Evolutionary conservation across 2,113 vertebrate species (phyloP), one percentile per base, ranked within the genome.

Genomic region (Oryzias melastigma): DNA sequence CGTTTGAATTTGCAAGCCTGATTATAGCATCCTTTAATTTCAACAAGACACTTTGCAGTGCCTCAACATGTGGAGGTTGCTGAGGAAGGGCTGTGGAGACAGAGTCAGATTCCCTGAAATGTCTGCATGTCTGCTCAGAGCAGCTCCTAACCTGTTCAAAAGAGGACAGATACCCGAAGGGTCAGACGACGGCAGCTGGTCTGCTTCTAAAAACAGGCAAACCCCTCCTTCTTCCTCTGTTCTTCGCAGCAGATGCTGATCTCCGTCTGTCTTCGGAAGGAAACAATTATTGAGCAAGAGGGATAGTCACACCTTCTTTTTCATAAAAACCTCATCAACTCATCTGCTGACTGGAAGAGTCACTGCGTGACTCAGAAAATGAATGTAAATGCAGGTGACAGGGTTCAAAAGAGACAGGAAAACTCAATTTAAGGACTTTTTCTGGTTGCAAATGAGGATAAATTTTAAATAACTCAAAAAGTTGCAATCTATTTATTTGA

Each of bases 251-350:
- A 90, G 80, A 89, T 85, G 87, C 77, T 85, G 72, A 80, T 65
- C 72, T 73, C 59, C 77, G 80, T 85, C 82, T 77, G 75, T 78
- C 78, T 78, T 80, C 80, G 74, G 58, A 54, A 57, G 71, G 80
- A 82, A 87, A 83, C 62, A 87, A 88, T 86, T 77, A 87, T 57
- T 87, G 85, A 91, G 81, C 88, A 85, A 90, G 71, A 82, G 55
- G 45, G 66, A 71, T 52, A 73, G 79, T 75, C 78, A 27, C 84
- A 46, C 83, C 81, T 84, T 79, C 52, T 63, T 78, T 80, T 81
- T 85, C 84, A 86, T 85, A 72, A 84, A 22, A 84, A 29, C 69
- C 71, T 65, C 75, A 78, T 84, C 62, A 78, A 77, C 71, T 78
- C 78, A 81, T 75, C 52, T 18, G 73, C 57, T 70, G 75, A 86